Percentiles rank a stretch among this genome's conserved stretches.
phyloP scores from a whole-genome alignment of 2,888 invertebrate genomes.

The Saturnia japonica region DNA sequence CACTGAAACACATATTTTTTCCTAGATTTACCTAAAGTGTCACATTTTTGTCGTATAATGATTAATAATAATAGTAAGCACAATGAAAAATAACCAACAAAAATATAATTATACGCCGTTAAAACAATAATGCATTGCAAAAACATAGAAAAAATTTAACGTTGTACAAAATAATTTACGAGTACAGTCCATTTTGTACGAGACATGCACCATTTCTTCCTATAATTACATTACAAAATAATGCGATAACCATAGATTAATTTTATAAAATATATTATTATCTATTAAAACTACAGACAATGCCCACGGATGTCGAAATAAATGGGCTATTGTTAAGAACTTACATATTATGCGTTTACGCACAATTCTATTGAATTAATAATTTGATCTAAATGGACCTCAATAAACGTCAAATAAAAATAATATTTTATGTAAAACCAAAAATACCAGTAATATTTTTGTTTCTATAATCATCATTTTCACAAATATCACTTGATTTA shows the following conservation, averaged over 20 bases:
- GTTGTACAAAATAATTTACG: slow-evolving; percentile 77
- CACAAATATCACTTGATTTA: not conserved
- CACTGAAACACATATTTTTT: slow-evolving; percentile 78
- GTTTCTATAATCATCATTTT: not conserved
- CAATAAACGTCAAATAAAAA: slow-evolving; percentile 26
- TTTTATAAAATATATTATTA: slow-evolving; percentile 64
- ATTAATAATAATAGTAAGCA: slow-evolving; percentile 66
- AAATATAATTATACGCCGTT: slow-evolving; percentile 55
- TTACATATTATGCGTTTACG: slow-evolving; percentile 36
- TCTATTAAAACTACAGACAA: slow-evolving; percentile 50
- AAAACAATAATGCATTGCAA: slow-evolving; percentile 52
- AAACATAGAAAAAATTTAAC: slow-evolving; percentile 63
- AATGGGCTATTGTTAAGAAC: slow-evolving; percentile 32
- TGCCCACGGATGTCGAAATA: slow-evolving; percentile 38
- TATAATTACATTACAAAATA: slow-evolving; percentile 53
- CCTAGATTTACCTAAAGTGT: slow-evolving; percentile 67
- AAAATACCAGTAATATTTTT: not conserved
- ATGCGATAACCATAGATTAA: slow-evolving; percentile 57
- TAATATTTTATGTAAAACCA: slow-evolving; percentile 5
- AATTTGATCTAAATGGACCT: slow-evolving; percentile 14
- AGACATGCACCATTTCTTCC: slow-evolving; percentile 38
- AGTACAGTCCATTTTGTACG: slow-evolving; percentile 45
- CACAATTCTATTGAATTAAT: slow-evolving; percentile 25
- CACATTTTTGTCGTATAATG: slow-evolving; percentile 64
- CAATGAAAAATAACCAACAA: slow-evolving; percentile 69